These are phyloP conservation scores for Horisme vitalbata DNA, from an alignment of 2,888 invertebrate genomes.

Conservation along the genomic window DNA sequence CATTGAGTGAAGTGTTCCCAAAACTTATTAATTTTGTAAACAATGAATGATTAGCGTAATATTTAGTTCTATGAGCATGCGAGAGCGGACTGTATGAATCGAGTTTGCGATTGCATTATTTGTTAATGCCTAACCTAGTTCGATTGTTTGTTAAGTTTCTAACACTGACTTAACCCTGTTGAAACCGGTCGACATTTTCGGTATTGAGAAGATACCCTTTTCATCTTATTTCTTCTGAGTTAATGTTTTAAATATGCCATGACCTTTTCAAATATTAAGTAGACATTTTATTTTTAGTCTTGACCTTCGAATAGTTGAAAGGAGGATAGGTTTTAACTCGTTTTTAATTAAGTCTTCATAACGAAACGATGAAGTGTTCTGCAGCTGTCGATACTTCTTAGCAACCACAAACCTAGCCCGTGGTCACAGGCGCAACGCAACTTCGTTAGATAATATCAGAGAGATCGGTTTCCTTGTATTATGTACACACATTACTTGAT, in stretches of 20 bases:
- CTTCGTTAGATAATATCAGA: conserved; percentile 63
- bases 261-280: neutral
- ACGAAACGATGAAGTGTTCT: neutral
- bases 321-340: neutral
- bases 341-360: neutral
- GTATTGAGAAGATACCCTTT: conserved; percentile 3
- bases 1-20: no score
- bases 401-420: conserved; percentile 10
- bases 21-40: no score
- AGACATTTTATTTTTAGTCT: neutral
- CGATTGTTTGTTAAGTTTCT: conserved; percentile 38
- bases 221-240: conserved; percentile 6
- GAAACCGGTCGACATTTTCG: conserved; percentile 31
- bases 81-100: conserved; percentile 43
- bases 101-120: conserved; percentile 44
- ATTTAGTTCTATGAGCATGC: conserved; percentile 12
- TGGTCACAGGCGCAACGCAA: conserved; percentile 25
- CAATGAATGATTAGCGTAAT: conserved; percentile 14
- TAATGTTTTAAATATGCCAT: neutral
- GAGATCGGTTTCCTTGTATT: conserved; percentile 65
- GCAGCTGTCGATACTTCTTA: neutral
- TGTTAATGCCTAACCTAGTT: conserved; percentile 47
- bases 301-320: conserved; percentile 2
- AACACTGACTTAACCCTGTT: conserved; percentile 34
- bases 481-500: conserved; percentile 44